phyloP scores from a whole-genome alignment of 2,113 vertebrate genomes.

The Spermophilus dauricus region DNA sequence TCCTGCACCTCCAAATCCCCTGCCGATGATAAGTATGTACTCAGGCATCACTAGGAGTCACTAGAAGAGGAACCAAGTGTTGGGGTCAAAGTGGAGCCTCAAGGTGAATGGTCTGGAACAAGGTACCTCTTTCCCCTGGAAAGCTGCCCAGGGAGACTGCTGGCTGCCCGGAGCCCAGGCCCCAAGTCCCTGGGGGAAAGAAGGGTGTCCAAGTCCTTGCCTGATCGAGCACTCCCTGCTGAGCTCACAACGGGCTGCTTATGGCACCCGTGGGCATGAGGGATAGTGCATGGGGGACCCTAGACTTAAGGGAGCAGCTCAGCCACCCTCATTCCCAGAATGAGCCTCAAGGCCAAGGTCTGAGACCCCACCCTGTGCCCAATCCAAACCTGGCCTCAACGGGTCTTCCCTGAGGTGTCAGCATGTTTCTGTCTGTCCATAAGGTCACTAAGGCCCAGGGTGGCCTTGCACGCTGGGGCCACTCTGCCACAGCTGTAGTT shows the following conservation, averaged over 20 bases:
- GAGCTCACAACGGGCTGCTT: neutral
- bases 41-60: neutral
- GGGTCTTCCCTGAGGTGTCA: accelerated
- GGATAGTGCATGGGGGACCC: no score
- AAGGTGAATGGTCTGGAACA: neutral
- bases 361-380: neutral
- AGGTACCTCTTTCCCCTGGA: neutral
- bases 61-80: neutral
- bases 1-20: neutral
- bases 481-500: accelerated
- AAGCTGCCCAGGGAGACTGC: neutral
- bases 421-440: accelerated
- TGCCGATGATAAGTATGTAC: neutral
- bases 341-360: neutral
- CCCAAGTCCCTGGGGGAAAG: neutral
- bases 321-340: neutral
- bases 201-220: neutral
- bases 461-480: neutral
- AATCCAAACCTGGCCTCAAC: neutral
- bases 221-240: neutral
- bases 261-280: neutral
- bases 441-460: no score
- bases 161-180: neutral
- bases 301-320: neutral
- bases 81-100: neutral